Evolutionary conservation across 2,888 invertebrate species (phyloP), one percentile per base, ranked within the genome.

Genomic region (Brachypterus glaber): DNA sequence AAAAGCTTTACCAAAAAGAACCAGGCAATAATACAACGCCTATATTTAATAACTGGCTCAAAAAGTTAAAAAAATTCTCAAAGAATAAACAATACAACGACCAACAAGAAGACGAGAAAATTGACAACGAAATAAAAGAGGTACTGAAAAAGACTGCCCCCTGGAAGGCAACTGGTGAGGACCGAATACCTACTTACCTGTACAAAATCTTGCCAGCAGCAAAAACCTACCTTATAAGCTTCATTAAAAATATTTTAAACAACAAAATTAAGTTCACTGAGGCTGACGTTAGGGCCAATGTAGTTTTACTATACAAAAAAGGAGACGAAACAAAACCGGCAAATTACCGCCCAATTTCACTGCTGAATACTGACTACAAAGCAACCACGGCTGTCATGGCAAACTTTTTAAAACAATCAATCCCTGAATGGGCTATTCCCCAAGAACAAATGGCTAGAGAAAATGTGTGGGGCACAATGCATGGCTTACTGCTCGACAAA

Each of bases 341-440:
- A 0, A 55, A 51, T 25, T 55, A 54, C 29, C 30, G 49, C 21
- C 53, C 51, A 9, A 55, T 55, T n/a, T n/a, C n/a, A n/a, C n/a
- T n/a, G n/a, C n/a, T n/a, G n/a, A n/a, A n/a, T n/a, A n/a, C n/a
- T n/a, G 4, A 52, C n/a, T n/a, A n/a, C n/a, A n/a, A n/a, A n/a
- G n/a, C n/a, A n/a, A n/a, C n/a, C n/a, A n/a, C n/a, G n/a, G 33
- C 47, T 2, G 24, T 54, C 9, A 39, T 14, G 15, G 18, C 49
- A 4, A 29, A 33, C 4, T 30, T 32, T 2, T 21, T 48, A 1
- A 39, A 39, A 9, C 16, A 32, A 14, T 15, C 5, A n/a, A n/a
- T n/a, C n/a, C n/a, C n/a, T n/a, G n/a, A n/a, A n/a, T n/a, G n/a
- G n/a, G n/a, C n/a, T n/a, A 9, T 13, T 45, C 21, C 43, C 45